Evolutionary conservation across 2,113 vertebrate species (phyloP).

Genomic region (Okapia johnstoni): DNA sequence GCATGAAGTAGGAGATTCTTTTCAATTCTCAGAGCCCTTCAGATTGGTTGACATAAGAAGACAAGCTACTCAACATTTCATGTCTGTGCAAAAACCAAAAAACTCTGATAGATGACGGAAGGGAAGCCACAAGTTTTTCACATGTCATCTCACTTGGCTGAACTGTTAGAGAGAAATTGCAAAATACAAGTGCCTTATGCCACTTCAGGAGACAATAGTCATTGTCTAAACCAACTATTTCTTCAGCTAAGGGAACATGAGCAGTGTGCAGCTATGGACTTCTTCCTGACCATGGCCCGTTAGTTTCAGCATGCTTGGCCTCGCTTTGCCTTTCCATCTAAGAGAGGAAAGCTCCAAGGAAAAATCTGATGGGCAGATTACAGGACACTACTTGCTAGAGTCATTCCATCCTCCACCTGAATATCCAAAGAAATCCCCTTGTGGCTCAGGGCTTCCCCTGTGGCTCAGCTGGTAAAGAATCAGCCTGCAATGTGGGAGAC

Average conservation of each 20-base stretch:
- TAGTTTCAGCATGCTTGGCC: slow-evolving; percentile 1
- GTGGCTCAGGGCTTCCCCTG: background rate
- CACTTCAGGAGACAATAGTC: background rate
- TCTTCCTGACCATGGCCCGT: background rate
- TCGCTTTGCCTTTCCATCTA: background rate
- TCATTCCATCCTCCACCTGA: background rate
- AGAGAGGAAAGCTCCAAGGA: slow-evolving; percentile 3
- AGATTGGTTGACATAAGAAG: background rate
- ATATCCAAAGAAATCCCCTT: slow-evolving; percentile 15
- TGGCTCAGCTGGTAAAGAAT: background rate
- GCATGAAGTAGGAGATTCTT: background rate
- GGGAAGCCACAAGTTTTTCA: background rate
- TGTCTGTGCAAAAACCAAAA: background rate
- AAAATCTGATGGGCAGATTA: slow-evolving; percentile 59
- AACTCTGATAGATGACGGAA: background rate
- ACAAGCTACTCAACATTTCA: background rate
- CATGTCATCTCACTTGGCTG: background rate
- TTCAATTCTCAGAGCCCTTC: background rate
- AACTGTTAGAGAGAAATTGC: background rate
- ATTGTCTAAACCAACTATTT: background rate
- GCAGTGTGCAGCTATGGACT: background rate
- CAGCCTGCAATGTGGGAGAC: background rate
- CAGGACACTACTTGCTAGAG: slow-evolving; percentile 52
- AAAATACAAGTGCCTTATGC: background rate
- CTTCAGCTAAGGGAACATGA: slow-evolving; percentile 24